These are phyloP conservation scores for Acanthopagrus latus DNA, from an alignment of 2,797 vertebrate species.

Conservation along the genomic window DNA sequence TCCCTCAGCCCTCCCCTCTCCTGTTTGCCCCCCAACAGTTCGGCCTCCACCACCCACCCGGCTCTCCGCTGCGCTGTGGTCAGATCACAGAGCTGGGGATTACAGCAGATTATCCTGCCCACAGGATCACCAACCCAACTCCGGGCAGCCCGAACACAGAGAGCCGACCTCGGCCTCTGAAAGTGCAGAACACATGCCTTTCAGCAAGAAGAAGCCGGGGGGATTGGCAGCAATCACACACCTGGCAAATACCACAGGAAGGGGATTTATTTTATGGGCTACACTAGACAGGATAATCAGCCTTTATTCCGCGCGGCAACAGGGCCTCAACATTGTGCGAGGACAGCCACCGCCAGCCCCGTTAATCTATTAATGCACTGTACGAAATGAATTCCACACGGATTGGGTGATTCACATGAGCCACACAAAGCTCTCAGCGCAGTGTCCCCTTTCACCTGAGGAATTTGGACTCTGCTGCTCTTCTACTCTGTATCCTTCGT, in stretches of 20 bases:
- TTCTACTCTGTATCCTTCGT: constrained; percentile 49
- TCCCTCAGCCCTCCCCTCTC: constrained; percentile 13
- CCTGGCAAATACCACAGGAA: constrained; percentile 68
- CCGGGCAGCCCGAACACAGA: constrained; percentile 49
- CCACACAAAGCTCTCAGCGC: constrained; percentile 30
- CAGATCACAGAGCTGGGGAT: constrained; percentile 79
- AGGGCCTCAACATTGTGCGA: constrained; percentile 48
- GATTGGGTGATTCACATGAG: constrained; percentile 41
- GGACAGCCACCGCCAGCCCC: constrained; percentile 28
- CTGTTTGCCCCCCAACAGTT: constrained; percentile 11
- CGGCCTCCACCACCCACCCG: constrained; percentile 48
- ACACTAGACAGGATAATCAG: constrained; percentile 58
- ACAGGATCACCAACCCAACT: constrained; percentile 62
- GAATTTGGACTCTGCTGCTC: constrained; percentile 37
- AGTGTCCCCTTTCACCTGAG: constrained; percentile 43
- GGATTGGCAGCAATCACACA: constrained; percentile 58
- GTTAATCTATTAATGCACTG: constrained; percentile 67
- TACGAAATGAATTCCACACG: constrained; percentile 52
- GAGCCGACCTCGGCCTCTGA: constrained; percentile 49
- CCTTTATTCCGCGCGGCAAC: constrained; percentile 59
- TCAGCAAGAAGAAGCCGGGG: constrained; percentile 62
- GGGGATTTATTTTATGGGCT: constrained; percentile 65
- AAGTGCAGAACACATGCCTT: constrained; percentile 63
- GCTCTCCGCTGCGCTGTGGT: constrained; percentile 58
- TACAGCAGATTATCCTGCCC: constrained; percentile 83